Evolutionary conservation across 2,888 invertebrate species (phyloP).

Genomic region (Latrodectus elegans): DNA sequence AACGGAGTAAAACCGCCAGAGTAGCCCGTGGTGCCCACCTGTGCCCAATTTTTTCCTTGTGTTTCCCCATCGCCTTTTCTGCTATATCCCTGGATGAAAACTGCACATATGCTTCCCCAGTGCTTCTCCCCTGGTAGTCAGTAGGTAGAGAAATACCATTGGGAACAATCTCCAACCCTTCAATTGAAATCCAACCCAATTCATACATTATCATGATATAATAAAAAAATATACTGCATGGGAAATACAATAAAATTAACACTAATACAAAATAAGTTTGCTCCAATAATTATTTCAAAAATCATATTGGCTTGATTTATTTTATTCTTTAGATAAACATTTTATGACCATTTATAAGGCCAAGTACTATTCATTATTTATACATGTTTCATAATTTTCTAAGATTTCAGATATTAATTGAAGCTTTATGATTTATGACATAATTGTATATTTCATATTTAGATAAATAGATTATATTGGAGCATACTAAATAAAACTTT

Average conservation of each 20-base stretch:
- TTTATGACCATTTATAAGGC: too few relatives aligned
- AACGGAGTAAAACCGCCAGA: constrained; percentile 61
- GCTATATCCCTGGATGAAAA: constrained; percentile 97
- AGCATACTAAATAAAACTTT: too few relatives aligned
- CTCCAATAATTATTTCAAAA: background rate
- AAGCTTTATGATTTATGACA: too few relatives aligned
- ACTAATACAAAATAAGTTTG: constrained; percentile 17
- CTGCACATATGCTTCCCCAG: constrained; percentile 99
- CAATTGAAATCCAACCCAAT: constrained; percentile 74
- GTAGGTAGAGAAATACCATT: constrained; percentile 98
- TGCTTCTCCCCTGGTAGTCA: constrained; percentile 97
- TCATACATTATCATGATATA: constrained; percentile 45
- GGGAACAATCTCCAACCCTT: constrained; percentile 97
- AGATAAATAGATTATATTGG: too few relatives aligned
- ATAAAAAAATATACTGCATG: constrained; percentile 15
- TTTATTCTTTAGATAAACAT: too few relatives aligned
- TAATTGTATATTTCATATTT: too few relatives aligned
- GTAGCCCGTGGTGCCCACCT: constrained; percentile 81
- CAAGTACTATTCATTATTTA: too few relatives aligned
- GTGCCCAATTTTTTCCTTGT: constrained; percentile 99
- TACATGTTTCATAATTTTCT: too few relatives aligned
- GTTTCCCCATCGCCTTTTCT: constrained; percentile 97
- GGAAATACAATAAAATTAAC: background rate
- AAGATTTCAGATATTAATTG: too few relatives aligned
- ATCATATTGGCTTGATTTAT: too few relatives aligned